These are phyloP conservation scores for Bettongia penicillata DNA, from an alignment of 2,113 vertebrate genomes.

Conservation along the genomic window DNA sequence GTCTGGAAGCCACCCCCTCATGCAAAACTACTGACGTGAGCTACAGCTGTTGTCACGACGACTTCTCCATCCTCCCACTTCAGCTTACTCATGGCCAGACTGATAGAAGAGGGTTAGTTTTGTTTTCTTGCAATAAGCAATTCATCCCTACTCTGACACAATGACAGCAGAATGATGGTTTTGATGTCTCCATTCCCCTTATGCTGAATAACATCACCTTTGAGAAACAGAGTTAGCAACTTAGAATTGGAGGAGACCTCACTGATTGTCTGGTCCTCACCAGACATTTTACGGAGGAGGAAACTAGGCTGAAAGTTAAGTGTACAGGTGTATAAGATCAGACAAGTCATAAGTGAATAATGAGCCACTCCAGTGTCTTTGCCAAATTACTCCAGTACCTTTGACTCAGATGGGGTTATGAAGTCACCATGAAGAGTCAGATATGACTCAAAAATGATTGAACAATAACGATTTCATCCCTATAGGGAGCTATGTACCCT, in stretches of 20 bases:
- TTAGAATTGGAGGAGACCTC: neutral
- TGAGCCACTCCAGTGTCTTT: neutral
- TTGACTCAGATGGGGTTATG: too few species aligned
- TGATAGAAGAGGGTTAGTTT: neutral
- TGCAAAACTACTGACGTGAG: neutral
- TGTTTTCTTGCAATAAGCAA: neutral
- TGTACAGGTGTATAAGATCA: neutral
- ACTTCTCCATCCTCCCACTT: neutral
- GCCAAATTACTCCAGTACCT: too few species aligned
- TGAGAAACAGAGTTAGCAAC: neutral
- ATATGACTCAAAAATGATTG: too few species aligned
- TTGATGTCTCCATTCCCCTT: neutral
- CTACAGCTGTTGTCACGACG: neutral
- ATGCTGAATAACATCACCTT: neutral
- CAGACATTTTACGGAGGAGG: neutral
- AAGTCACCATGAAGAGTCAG: too few species aligned
- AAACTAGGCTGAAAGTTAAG: neutral
- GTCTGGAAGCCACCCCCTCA: neutral
- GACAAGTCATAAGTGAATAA: neutral
- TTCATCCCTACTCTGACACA: neutral
- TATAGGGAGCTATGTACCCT: too few species aligned
- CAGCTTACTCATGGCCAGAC: neutral
- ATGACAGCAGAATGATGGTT: neutral
- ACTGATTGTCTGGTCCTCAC: neutral
- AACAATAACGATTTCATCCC: too few species aligned